These are phyloP conservation scores for Crambe crambe DNA, from an alignment of 37 sponge, comb jelly and placozoan genomes.

Conservation along the genomic window DNA sequence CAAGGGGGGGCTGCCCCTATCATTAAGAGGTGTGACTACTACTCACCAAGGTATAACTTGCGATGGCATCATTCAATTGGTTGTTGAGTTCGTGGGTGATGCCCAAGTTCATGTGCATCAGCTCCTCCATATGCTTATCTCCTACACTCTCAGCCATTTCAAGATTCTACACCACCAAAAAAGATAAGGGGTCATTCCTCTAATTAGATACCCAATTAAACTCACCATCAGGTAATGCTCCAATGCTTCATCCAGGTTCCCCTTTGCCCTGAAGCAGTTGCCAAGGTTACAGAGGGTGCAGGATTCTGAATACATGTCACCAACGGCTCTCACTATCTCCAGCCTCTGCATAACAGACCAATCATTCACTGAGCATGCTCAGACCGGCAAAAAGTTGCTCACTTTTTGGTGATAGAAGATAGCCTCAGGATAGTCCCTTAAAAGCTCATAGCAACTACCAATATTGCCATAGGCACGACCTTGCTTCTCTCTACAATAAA, in stretches of 20 bases:
- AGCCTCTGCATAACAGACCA: conserved; percentile 69
- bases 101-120: conserved; percentile 63
- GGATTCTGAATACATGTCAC: conserved; percentile 42
- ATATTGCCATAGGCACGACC: conserved; percentile 66
- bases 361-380: neutral
- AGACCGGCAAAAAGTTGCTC: neutral
- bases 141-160: conserved; percentile 27
- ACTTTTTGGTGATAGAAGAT: conserved; percentile 69
- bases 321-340: conserved; percentile 38
- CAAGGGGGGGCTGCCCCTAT: no score
- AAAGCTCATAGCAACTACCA: conserved; percentile 68
- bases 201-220: neutral
- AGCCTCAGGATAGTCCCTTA: conserved; percentile 59
- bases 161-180: conserved; percentile 22
- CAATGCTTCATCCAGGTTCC: conserved; percentile 50
- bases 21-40: no score
- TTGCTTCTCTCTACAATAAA: conserved; percentile 47
- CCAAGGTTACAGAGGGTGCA: conserved; percentile 77
- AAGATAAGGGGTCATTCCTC: neutral
- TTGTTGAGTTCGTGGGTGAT: conserved; percentile 51
- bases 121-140: conserved; percentile 26
- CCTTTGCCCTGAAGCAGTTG: conserved; percentile 60
- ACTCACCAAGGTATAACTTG: conserved; percentile 76
- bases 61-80: conserved; percentile 43
- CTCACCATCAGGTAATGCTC: conserved; percentile 65